Conservation (phyloP, 2,888 invertebrate species). For the Calameuta filiformis region DNA sequence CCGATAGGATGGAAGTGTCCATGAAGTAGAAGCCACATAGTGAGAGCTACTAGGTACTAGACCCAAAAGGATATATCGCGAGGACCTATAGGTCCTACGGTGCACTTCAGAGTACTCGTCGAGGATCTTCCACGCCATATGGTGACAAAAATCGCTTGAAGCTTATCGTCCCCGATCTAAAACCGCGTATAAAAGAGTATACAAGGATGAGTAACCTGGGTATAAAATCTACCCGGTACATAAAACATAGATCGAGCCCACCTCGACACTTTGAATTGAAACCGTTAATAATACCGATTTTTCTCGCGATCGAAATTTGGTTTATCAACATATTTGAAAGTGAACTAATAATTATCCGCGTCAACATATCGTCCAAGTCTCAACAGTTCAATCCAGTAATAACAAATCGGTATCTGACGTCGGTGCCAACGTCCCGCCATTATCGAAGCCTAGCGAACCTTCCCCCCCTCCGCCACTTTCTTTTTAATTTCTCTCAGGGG, state of each 20-base stretch:
- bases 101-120: background rate
- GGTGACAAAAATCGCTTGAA: constrained; percentile 10
- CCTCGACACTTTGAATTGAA: background rate
- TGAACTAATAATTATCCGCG: background rate
- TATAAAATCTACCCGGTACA: background rate
- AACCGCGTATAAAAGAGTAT: background rate
- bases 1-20: constrained; percentile 19
- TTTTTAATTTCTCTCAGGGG: background rate
- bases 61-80: background rate
- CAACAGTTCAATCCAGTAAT: background rate
- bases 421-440: background rate
- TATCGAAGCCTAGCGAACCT: background rate
- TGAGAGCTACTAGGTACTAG: constrained; percentile 2
- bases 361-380: background rate
- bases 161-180: constrained; percentile 5
- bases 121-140: background rate
- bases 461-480: background rate
- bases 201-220: background rate
- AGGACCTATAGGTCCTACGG: background rate
- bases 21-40: constrained; percentile 17
- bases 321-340: background rate
- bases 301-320: background rate
- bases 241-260: background rate
- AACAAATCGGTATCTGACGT: background rate
- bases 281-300: background rate